phyloP scores from a whole-genome alignment of 2,797 vertebrate species.

The Hippoglossus hippoglossus region DNA sequence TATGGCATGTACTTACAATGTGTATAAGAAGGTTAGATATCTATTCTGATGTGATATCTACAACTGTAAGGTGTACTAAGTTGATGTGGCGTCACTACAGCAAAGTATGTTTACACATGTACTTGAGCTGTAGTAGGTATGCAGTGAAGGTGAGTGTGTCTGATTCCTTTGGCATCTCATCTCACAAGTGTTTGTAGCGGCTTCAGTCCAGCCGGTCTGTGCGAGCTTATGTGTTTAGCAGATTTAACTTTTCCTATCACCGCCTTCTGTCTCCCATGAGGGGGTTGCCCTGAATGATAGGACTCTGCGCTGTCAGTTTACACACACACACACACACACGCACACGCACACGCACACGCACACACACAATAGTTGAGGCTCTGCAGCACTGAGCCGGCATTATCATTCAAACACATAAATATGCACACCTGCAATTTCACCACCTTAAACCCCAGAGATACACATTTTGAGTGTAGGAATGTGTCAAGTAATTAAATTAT shows the following conservation, averaged over 20 bases:
- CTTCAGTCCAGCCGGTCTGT: background rate
- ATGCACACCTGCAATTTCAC: background rate
- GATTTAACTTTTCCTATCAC: constrained; percentile 24
- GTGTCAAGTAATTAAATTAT: constrained; percentile 18
- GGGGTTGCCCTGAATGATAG: constrained; percentile 22
- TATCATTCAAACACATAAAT: constrained; percentile 7
- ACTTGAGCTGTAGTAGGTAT: too few relatives aligned
- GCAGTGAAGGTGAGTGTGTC: too few relatives aligned
- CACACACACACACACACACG: constrained; percentile 20
- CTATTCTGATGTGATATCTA: too few relatives aligned
- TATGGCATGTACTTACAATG: too few relatives aligned
- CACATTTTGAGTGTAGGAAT: background rate
- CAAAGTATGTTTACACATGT: too few relatives aligned
- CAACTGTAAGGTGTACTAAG: too few relatives aligned
- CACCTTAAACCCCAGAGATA: constrained; percentile 10
- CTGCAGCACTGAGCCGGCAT: constrained; percentile 26
- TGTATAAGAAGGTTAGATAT: too few relatives aligned
- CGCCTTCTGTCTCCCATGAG: constrained; percentile 10
- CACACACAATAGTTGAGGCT: constrained; percentile 5
- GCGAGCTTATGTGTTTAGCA: constrained; percentile 1
- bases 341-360: too few relatives aligned
- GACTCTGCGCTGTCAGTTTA: constrained; percentile 9
- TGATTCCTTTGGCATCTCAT: too few relatives aligned
- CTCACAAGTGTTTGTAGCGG: background rate
- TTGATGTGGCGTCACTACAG: too few relatives aligned